Base-by-base conservation (phyloP, 1,140 invertebrate genomes). In the Tetramorium alpestre region DNA sequence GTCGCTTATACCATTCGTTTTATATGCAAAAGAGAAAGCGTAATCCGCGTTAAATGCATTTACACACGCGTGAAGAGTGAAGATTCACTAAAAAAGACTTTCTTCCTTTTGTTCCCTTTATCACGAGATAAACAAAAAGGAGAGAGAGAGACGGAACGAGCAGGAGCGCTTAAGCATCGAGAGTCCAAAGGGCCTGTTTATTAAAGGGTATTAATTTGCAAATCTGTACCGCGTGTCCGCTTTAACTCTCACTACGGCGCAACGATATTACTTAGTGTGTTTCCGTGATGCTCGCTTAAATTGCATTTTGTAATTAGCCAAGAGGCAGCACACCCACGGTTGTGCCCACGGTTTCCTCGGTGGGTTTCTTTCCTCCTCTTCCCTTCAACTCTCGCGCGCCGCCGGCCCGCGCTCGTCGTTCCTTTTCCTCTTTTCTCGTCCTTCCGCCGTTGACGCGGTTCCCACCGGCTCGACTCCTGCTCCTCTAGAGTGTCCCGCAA, bases 291-390 rank as follows among this genome's bases (percentile, higher is more conserved):
- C 84, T 82, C 78, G 81, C 86, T 91, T 91, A 91, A 91, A 91
- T 89, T 88, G 89, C 90, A 82, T 90, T 90, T 90, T 88, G 87
- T 90, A 91, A 91, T 91, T 91, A 91, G 89, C 87, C 89, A 84
- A 84, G 78, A 70, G 82, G 56, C 73, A 76, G 41, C 76, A 44
- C 84, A 65, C 44, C 58, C 54, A 49, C 81, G 67, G 51, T 81
- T 69, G 54, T 69, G 73, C 28, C 69, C 49, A 58, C 69, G 69
- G 56, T 58, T 75, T 84, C 88, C 76, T 76, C 18, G 10, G 18
- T 72, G 25, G 18, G 18, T 87, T 87, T 75, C 72, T 70, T 73
- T 44, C 28, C 28, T 54, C 7, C 56, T 51, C 41, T 51, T 85
- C 67, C 44, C 81, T 44, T 44, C 70, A 44, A 69, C 60, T 77